Conservation (phyloP, 2,797 vertebrate species). For the Heliangelus exortis region DNA sequence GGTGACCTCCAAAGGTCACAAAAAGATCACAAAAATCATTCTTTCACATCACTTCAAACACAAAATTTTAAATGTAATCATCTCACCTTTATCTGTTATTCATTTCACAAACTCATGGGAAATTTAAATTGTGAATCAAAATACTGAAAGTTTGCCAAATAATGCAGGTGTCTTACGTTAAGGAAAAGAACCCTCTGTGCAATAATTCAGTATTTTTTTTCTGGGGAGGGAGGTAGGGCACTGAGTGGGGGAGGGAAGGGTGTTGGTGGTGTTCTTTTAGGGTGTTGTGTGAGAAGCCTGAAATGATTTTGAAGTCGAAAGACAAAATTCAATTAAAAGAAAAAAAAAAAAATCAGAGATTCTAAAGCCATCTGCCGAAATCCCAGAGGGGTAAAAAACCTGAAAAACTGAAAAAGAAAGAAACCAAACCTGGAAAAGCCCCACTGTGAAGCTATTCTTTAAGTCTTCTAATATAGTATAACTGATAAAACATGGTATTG, state of each 20-base stretch:
- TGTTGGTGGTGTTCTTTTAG: not conserved
- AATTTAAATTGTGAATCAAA: not conserved
- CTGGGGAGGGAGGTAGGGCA: rapidly evolving
- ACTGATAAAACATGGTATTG: not conserved
- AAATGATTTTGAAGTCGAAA: not conserved
- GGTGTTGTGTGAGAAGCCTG: not conserved
- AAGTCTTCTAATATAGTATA: not conserved
- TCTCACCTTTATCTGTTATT: not conserved
- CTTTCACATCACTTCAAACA: not conserved
- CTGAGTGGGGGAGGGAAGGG: too few relatives aligned
- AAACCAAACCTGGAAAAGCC: not conserved
- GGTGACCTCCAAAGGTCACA: not conserved
- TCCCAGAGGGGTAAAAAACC: not conserved
- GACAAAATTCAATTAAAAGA: not conserved
- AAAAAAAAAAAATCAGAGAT: not conserved
- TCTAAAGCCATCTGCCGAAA: not conserved
- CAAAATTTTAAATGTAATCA: not conserved
- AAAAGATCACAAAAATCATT: not conserved
- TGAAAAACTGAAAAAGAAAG: not conserved
- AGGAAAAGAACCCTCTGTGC: not conserved
- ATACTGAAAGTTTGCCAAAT: not conserved
- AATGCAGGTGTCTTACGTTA: not conserved
- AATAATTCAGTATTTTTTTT: not conserved
- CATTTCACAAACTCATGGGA: not conserved
- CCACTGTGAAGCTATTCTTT: not conserved